Percentiles rank a stretch among this genome's conserved stretches.
Evolutionary conservation across 2,113 vertebrate species (phyloP).

Genomic region (Sialia sialis): DNA sequence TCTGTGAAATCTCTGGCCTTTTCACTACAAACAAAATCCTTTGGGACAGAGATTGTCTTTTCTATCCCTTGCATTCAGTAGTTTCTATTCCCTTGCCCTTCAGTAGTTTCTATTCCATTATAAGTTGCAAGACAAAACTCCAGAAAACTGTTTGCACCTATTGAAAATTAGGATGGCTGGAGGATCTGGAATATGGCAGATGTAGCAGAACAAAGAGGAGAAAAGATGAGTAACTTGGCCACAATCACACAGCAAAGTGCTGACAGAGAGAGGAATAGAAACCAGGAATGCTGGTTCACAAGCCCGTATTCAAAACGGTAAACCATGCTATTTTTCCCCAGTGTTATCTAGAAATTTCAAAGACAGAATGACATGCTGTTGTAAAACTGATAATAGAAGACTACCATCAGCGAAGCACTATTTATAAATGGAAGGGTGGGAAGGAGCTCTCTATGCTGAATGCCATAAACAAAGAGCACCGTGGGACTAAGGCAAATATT

Average conservation of each 20-base stretch:
- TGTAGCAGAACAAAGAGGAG: not conserved
- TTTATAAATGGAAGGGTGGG: slow-evolving; percentile 37
- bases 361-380: not conserved
- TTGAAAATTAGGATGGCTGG: not conserved
- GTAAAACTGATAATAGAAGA: slow-evolving; percentile 23
- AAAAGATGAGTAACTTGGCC: not conserved
- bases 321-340: not conserved
- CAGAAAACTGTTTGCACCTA: not conserved
- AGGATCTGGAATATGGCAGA: not conserved
- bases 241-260: not conserved
- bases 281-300: not conserved
- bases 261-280: slow-evolving; percentile 4
- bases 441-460: not conserved
- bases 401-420: not conserved
- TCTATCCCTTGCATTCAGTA: not conserved
- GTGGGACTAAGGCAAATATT: not conserved
- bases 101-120: not conserved
- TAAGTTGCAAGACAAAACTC: not conserved
- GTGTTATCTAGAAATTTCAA: slow-evolving; percentile 30
- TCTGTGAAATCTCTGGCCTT: not conserved
- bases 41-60: not conserved
- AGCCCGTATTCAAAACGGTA: not conserved
- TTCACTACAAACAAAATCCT: not conserved
- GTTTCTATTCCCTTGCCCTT: not conserved
- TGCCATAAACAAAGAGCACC: slow-evolving; percentile 20